Base-by-base conservation (phyloP, 1,140 invertebrate species). In the Maconellicoccus hirsutus region DNA sequence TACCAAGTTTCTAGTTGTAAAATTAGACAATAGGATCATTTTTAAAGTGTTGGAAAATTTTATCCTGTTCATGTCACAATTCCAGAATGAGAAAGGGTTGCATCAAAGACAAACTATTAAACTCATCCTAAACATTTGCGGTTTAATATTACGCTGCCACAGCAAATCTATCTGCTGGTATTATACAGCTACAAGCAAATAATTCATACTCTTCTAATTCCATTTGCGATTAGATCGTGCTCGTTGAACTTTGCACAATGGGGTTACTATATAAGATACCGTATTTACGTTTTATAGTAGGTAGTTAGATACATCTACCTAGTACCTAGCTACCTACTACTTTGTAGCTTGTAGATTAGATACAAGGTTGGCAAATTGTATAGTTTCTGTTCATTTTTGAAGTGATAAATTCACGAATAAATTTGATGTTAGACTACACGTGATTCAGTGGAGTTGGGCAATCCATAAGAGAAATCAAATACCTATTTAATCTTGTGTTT, bases 81-180 rank as follows among this genome's bases (percentile, higher is more conserved):
- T 16, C n/a, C 10, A 3, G 16, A 52, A 12, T 16, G 42, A 52
- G n/a, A 3, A 16, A 52, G 16, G n/a, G 16, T 16, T 2, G n/a
- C n/a, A 52, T 52, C 42, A 52, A 52, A 52, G 42, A 52, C 42
- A 52, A 52, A 52, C 42, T 52, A 52, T 52, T 52, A 52, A 52
- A 52, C n/a, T 16, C n/a, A 52, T 52, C 42, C 42, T 52, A 52
- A 52, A 52, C 42, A 52, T 52, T 52, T 52, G 42, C 42, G 42
- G 42, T 52, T 14, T 52, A 16, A 52, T 52, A 52, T 19, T 52
- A 52, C 42, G 42, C 42, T 8, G 42, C 29, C 6, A n/a, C n/a
- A n/a, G n/a, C n/a, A 52, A 52, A 52, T 52, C 42, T 52, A 16
- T 52, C 42, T 52, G 42, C n/a, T 52, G 6, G 10, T 33, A 6